Base-by-base conservation (phyloP, 2,113 vertebrate species). In the Notarius quadriscutis region DNA sequence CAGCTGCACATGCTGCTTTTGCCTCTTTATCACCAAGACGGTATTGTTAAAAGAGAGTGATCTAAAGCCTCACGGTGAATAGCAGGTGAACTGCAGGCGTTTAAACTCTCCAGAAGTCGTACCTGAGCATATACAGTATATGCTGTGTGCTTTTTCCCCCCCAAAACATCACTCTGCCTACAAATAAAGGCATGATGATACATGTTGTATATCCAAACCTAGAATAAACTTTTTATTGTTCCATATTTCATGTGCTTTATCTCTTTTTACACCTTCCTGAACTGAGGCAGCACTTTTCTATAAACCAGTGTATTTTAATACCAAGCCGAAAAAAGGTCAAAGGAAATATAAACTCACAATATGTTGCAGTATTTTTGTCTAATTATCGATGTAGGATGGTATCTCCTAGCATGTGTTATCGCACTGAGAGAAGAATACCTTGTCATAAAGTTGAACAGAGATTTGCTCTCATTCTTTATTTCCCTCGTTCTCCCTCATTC, bases 201-300 rank as follows among this genome's bases (percentile, higher is more conserved):
- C 86, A 87, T 77, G 86, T 83, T 87, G 57, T 63, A 78, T 77
- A 83, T 77, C 50, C 62, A 77, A n/a, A 65, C 81, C 86, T 41
- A 75, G 71, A 77, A 74, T 77, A 83, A 83, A 87, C 86, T 67
- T 83, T 81, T 78, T 55, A 87, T 82, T 77, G 69, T 86, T 82
- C 25, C 72, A 85, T 83, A 89, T 87, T 89, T 89, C 75, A 69
- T 86, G 48, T 65, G 72, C 55, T 74, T 91, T 90, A 85, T 71
- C 86, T 85, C 78, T 11, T 84, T 67, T 50, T 71, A 77, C 84
- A 83, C 81, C 81, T 86, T 60, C 53, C 2, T 10, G 67, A 74
- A 34, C 67, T 51, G 79, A 87, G 80, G 67, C 81, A 83, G 74
- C 69, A 75, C n/a, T 75, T 83, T 87, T 75, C 55, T 75, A 51